Base-by-base conservation (phyloP, 1,140 invertebrate species). In the Trypoxylus dichotomus region DNA sequence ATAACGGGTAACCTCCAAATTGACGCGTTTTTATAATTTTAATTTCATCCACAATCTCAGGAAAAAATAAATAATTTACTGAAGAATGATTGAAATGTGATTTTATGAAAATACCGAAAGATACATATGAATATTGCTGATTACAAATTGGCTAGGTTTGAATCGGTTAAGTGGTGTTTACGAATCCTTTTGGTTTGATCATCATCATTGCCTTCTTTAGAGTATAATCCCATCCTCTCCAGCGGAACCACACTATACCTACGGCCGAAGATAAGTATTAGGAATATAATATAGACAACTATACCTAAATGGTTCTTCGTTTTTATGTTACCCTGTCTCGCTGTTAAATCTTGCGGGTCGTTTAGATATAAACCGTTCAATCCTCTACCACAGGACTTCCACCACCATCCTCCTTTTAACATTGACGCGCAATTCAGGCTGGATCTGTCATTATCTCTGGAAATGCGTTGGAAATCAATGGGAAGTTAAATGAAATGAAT, bases 331-430 rank as follows among this genome's bases (percentile, higher is more conserved):
- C 94, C 95, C 93, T 96, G 95, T 83, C 95, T 89, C 54, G 95
- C 95, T 32, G 94, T 95, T 74, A 95, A 88, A 86, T 96, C 94
- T 85, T 95, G 94, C 3, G 94, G 94, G 86, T 96, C 94, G 82
- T 95, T 95, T 32, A 96, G 87, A 84, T 96, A 96, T 37, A 96
- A 89, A 19, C 95, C 95, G 84, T 96, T 96, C 19, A 97, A 89
- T 21, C 94, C 95, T 83, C 95, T 88, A 27, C 95, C 95, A 83
- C 95, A 97, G 0, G 94, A 95, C 83, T 96, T 95, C 95, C 95
- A 96, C 95, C 95, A 97, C 95, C 95, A 97, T 3, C 95, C 95
- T 63, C 95, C 95, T 88, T 96, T 96, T 58, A 96, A 88, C 94
- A 96, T 96, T 0, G 94, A 96, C 13, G 95, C 95, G 83, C 95